These are phyloP conservation scores for Cyanoderma ruficeps DNA, from an alignment of 2,113 vertebrate genomes.

Conservation along the genomic window DNA sequence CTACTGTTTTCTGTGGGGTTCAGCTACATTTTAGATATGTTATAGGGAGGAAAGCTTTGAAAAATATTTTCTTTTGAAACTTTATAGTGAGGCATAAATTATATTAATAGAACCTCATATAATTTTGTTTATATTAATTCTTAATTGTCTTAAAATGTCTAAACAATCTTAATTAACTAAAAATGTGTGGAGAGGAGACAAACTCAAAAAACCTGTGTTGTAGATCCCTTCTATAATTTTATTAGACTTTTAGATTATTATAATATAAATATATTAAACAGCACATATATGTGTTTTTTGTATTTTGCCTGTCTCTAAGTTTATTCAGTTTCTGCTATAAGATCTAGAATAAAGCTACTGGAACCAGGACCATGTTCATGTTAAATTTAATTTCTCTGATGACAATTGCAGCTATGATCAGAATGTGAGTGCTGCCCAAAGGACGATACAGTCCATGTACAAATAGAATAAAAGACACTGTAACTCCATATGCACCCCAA, in stretches of 20 bases:
- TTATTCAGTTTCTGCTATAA: neutral
- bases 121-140: neutral
- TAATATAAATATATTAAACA: neutral
- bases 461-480: slow-evolving; percentile 10
- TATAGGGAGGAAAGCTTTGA: neutral
- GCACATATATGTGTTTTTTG: neutral
- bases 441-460: neutral
- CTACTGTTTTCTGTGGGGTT: neutral
- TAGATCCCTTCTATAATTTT: neutral
- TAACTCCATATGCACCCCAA: neutral
- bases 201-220: neutral
- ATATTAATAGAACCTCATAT: neutral
- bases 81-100: neutral
- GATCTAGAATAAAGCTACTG: neutral
- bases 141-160: neutral
- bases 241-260: neutral
- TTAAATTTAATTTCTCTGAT: neutral
- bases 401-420: neutral
- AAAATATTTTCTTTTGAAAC: neutral
- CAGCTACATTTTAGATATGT: neutral
- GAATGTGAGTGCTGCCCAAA: neutral
- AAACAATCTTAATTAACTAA: neutral
- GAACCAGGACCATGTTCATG: neutral
- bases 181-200: neutral
- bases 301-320: neutral